These are phyloP conservation scores for Diorhabda carinulata DNA, from an alignment of 1,140 invertebrate species.

Conservation along the genomic window DNA sequence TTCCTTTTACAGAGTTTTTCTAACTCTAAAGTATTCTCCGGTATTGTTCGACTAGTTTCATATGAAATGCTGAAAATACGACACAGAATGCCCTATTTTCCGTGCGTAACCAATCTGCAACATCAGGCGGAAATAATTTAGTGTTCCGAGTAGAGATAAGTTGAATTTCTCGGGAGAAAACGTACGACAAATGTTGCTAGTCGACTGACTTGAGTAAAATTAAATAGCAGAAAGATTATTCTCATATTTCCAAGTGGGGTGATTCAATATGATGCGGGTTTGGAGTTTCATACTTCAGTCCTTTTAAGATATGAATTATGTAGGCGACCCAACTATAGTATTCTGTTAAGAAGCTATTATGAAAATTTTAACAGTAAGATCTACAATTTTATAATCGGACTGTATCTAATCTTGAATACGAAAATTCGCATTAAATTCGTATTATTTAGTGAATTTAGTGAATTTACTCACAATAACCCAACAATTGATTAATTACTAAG, in stretches of 20 bases:
- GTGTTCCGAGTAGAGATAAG: constrained; percentile 10
- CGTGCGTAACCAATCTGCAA: constrained; percentile 12
- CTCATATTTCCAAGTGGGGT: background rate
- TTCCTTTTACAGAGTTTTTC: too few species aligned
- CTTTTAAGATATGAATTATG: background rate
- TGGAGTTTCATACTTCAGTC: background rate
- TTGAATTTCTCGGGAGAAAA: constrained; percentile 6
- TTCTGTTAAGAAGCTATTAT: too few species aligned
- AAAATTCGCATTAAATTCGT: too few species aligned
- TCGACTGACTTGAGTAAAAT: constrained; percentile 4
- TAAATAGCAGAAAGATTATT: constrained; percentile 5
- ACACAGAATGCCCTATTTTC: constrained; percentile 4
- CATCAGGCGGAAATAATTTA: constrained; percentile 16
- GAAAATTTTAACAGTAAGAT: too few species aligned
- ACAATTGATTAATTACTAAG: too few species aligned
- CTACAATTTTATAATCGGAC: too few species aligned
- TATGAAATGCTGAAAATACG: too few species aligned
- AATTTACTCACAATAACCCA: too few species aligned
- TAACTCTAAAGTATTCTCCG: too few species aligned
- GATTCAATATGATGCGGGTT: background rate
- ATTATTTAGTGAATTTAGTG: too few species aligned
- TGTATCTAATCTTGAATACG: too few species aligned
- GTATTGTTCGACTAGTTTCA: too few species aligned
- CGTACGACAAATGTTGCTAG: constrained; percentile 12
- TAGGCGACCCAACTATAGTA: background rate